A percentile compares a stretch with the other conserved stretches of the same genome.
Evolutionary conservation across 2,113 vertebrate species (phyloP).

Genomic region (Conger conger): DNA sequence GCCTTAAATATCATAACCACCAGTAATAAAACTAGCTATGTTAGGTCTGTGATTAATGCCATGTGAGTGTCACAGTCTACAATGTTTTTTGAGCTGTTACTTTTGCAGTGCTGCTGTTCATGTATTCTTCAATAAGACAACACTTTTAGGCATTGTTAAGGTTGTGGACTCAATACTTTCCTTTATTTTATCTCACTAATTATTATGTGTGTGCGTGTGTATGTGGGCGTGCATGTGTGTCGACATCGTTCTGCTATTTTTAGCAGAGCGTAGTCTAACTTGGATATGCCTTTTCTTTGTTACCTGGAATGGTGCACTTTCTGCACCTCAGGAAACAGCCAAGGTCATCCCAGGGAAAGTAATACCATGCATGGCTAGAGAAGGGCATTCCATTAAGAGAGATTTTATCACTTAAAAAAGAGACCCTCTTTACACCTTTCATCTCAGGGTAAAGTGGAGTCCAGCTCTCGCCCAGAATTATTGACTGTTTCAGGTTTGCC

Average conservation of each 20-base stretch:
- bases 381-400: conserved; percentile 55
- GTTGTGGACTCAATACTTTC: conserved; percentile 19
- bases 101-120: not conserved
- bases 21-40: not conserved
- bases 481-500: conserved; percentile 40
- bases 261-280: too few species aligned
- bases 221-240: too few species aligned
- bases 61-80: not conserved
- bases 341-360: conserved; percentile 64
- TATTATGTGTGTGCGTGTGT: too few species aligned
- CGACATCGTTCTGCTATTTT: too few species aligned
- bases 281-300: conserved; percentile 43
- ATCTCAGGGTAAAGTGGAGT: conserved; percentile 37
- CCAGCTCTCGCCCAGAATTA: conserved; percentile 44
- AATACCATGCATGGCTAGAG: conserved; percentile 64
- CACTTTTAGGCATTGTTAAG: not conserved
- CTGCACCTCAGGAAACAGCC: conserved; percentile 52
- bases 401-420: conserved; percentile 59
- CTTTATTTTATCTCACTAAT: conserved; percentile 31
- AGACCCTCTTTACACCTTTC: conserved; percentile 52
- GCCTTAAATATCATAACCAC: not conserved
- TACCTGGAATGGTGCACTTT: conserved; percentile 51
- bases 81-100: not conserved
- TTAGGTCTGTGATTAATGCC: not conserved
- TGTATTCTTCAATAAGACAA: not conserved